These are phyloP conservation scores for Eublepharis macularius DNA, from an alignment of 2,113 vertebrate genomes.

Conservation along the genomic window DNA sequence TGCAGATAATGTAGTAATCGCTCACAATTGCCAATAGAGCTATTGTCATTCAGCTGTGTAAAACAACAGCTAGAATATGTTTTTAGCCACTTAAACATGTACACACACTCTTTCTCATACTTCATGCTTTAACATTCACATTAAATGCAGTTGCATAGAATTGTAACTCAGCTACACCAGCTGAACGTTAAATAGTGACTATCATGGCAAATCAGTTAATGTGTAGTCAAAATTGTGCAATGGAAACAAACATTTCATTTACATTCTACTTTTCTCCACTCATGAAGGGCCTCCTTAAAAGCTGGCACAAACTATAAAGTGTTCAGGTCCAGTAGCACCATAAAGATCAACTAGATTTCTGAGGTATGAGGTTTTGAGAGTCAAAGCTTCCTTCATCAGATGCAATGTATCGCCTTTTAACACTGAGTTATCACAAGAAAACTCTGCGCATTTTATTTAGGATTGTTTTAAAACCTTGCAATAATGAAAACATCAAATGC, in stretches of 20 bases:
- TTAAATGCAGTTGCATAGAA: conserved; percentile 28
- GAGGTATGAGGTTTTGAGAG: no score
- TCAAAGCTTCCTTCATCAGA: no score
- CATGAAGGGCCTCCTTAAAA: background rate
- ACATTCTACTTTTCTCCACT: background rate
- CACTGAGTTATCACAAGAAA: no score
- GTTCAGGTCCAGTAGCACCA: no score
- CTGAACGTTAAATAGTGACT: background rate
- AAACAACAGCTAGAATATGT: conserved; percentile 61
- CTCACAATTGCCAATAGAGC: conserved; percentile 87
- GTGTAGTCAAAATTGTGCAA: background rate
- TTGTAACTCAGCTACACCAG: background rate
- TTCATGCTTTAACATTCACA: conserved; percentile 50
- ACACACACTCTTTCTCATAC: background rate
- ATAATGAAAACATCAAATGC: no score
- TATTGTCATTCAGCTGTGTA: conserved; percentile 91
- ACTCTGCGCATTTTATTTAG: no score
- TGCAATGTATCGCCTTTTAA: no score
- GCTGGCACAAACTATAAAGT: background rate
- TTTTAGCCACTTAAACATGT: conserved; percentile 43
- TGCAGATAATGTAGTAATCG: conserved; percentile 94
- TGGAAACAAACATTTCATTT: background rate
- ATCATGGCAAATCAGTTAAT: conserved; percentile 1
- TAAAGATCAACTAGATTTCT: no score
- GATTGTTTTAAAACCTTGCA: no score